A percentile compares a stretch with the other conserved stretches of the same genome.
Conservation (phyloP, 2,113 vertebrate genomes). For the Cygnus buccinator region DNA sequence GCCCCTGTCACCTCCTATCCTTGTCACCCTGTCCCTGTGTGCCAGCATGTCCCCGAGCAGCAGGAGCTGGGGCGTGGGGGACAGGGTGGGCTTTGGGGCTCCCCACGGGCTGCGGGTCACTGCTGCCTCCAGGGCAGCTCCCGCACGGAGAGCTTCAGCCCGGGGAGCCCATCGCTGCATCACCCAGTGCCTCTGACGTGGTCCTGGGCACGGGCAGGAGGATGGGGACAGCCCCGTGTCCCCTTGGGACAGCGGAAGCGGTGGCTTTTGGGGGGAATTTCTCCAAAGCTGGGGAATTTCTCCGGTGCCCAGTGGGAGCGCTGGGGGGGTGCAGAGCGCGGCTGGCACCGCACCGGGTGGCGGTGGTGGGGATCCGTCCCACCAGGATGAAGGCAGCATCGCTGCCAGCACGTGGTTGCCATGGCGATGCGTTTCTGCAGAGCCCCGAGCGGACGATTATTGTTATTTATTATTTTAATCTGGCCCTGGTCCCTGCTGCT, state of each 20-base stretch:
- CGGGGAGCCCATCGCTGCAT: too few species aligned
- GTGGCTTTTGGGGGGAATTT: neutral
- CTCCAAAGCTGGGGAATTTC: too few species aligned
- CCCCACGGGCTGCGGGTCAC: too few species aligned
- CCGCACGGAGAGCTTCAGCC: too few species aligned
- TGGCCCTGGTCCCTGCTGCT: neutral
- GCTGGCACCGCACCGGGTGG: neutral
- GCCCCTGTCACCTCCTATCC: neutral
- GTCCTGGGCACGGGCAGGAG: too few species aligned
- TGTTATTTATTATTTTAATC: constrained; percentile 37
- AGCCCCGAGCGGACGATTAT: neutral
- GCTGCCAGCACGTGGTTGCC: neutral
- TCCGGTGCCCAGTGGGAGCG: neutral
- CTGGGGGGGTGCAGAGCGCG: neutral
- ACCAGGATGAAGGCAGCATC: neutral
- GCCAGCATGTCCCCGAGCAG: neutral
- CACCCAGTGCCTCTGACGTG: too few species aligned
- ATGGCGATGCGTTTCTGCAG: neutral
- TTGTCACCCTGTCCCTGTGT: neutral
- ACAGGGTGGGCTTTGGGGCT: too few species aligned
- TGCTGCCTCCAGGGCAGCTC: too few species aligned
- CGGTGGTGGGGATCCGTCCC: neutral
- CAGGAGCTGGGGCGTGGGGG: too few species aligned
- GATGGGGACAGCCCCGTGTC: too few species aligned
- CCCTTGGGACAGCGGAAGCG: too few species aligned